Evolutionary conservation across 2,888 invertebrate genomes (phyloP).

Genomic region (Scaptomyza flava): DNA sequence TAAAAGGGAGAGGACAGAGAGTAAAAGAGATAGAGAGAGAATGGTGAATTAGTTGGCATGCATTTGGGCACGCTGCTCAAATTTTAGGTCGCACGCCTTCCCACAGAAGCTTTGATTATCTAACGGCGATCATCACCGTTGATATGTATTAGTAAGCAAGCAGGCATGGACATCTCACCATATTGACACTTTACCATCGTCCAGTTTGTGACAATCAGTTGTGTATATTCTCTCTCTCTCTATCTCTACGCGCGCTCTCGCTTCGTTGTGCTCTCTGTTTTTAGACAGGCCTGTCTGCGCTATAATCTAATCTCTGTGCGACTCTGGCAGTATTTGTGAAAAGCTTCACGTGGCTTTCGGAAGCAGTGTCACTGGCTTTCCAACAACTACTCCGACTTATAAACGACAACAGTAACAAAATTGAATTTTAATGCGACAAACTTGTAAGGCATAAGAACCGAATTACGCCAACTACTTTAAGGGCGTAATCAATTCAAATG

Average conservation of each 20-base stretch:
- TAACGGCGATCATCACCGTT: constrained; percentile 49
- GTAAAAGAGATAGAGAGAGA: background rate
- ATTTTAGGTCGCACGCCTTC: constrained; percentile 15
- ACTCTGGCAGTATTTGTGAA: constrained; percentile 40
- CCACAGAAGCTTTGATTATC: constrained; percentile 40
- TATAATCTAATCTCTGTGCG: constrained; percentile 44
- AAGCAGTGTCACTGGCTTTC: constrained; percentile 12
- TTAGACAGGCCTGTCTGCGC: constrained; percentile 25
- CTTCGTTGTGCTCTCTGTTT: background rate
- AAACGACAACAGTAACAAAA: constrained; percentile 18
- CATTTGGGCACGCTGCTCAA: constrained; percentile 45
- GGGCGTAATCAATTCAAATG: constrained; percentile 34
- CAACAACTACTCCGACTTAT: background rate
- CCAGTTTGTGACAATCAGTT: constrained; percentile 24
- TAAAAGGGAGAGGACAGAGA: constrained; percentile 7
- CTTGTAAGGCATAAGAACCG: constrained; percentile 28
- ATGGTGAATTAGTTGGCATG: constrained; percentile 31
- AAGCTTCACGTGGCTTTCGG: constrained; percentile 68
- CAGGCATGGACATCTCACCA: constrained; percentile 47
- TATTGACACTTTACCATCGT: constrained; percentile 50
- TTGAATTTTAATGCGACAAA: constrained; percentile 43
- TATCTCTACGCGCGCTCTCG: background rate
- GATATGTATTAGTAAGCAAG: constrained; percentile 36
- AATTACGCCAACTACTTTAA: constrained; percentile 38
- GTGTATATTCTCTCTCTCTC: background rate